Evolutionary conservation across 1,140 invertebrate genomes (phyloP), one percentile per base, ranked within the genome.

Genomic region (Littorina saxatilis): DNA sequence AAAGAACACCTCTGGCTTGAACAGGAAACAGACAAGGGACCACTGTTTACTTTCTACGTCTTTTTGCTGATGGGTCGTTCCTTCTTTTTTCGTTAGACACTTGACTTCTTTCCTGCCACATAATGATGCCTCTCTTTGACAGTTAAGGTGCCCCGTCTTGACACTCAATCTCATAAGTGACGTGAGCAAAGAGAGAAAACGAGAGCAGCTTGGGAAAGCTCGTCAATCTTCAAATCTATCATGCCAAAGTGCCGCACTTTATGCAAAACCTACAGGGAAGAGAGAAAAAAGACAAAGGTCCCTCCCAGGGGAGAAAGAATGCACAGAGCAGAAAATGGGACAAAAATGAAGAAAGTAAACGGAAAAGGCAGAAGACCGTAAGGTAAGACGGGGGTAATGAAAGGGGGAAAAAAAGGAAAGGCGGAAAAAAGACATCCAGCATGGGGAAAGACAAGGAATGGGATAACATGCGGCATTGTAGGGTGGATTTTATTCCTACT

Each of bases 171-270:
- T 63, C 39, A 37, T 63, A 32, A 74, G 68, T 61, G 27, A 78
- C 35, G 50, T 72, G 47, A 74, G 79, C 79, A 80, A 80, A 61
- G 58, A 76, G 80, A 82, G 80, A 82, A 82, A 82, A 82, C 55
- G 80, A 82, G 61, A 76, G 80, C 74, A 47, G 63, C 58, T 39
- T n/a, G 47, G 61, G 55, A 66, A 66, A 72, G 37, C 47, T 29
- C 68, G 27, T 40, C 55, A 81, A 1, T 52, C 58, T 35, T 55
- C 17, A 58, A 52, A n/a, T 72, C 68, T 50, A n/a, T 32, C 15
- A 37, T n/a, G 35, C 13, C 37, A 73, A 39, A 37, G 37, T 13
- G 29, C 39, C 70, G 13, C 70, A 73, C 39, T 39, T 74, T 55
- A 61, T 35, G 35, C 79, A 70, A 70, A 43, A 70, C 39, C 47